Evolutionary conservation across 2,888 invertebrate species (phyloP).

Genomic region (Lithodes maja): DNA sequence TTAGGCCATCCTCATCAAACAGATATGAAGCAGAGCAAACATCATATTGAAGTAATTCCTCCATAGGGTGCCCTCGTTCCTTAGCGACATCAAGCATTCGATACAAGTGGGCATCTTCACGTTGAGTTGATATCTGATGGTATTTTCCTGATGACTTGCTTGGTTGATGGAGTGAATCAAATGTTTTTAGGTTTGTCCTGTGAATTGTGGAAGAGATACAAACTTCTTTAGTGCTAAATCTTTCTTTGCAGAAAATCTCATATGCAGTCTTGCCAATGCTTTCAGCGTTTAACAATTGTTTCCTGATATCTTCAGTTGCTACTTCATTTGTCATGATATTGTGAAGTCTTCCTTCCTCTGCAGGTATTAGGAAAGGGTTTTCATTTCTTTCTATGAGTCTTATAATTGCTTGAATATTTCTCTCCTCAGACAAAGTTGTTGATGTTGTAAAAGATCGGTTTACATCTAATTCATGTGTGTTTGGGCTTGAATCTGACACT

Average conservation of each 20-base stretch:
- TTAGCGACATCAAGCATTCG: not conserved
- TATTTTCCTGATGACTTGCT: constrained; percentile 1
- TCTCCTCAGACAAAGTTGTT: constrained; percentile 4
- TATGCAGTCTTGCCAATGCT: constrained; percentile 6
- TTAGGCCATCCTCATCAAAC: not conserved
- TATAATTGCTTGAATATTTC: constrained; percentile 24
- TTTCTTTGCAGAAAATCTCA: constrained; percentile 14
- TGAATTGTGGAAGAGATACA: constrained; percentile 14
- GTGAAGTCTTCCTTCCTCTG: constrained; percentile 18
- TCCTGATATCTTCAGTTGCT: constrained; percentile 9
- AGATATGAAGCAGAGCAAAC: not conserved
- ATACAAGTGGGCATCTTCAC: not conserved
- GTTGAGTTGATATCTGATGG: not conserved
- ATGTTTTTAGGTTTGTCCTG: not conserved
- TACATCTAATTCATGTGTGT: constrained; percentile 3
- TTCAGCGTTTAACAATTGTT: constrained; percentile 29
- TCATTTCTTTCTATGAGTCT: constrained; percentile 23
- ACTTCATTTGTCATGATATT: constrained; percentile 25
- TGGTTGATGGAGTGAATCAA: not conserved
- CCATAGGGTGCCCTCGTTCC: not conserved
- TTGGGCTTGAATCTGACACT: constrained; percentile 8
- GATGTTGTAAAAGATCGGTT: not conserved
- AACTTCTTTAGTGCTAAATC: constrained; percentile 19
- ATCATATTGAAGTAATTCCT: not conserved
- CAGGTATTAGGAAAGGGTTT: constrained; percentile 28